Base-by-base conservation (phyloP, 2,888 invertebrate genomes). In the Anoplius nigerrimus region DNA sequence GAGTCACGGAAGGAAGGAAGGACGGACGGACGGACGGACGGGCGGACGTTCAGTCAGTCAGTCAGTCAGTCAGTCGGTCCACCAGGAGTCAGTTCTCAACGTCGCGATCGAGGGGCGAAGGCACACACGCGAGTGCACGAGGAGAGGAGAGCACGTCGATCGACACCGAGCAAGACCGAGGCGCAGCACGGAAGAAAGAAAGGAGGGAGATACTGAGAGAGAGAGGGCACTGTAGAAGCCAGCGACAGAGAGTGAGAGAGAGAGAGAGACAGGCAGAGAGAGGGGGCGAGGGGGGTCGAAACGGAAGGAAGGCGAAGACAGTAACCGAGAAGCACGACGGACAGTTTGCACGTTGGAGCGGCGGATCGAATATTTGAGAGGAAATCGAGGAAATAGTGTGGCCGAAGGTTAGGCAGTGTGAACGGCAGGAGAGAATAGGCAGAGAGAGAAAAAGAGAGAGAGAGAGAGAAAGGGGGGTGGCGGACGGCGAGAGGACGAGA, bases 1-100 rank as follows among this genome's bases (percentile, higher is more conserved):
- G 72, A 74, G 69, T 67, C 76, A 78, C 67, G 66, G 68, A 74
- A 69, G 56, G 72, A 53, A 46, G 42, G 24, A 66, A 48, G 61
- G 61, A 61, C 46, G 60, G 55, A 66, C 72, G 34, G 71, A 58
- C 75, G 60, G 72, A 66, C 72, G 48, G 71, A 76, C 77, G 61
- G 76, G 66, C 74, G 18, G 72, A 70, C 68, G 20, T 54, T 61
- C 63, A 52, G 62, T 56, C 65, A 42, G 60, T 42, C 56, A 5
- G 63, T 43, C 54, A 45, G 69, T 51, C 72, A 53, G 66, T 62
- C 67, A 24, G 61, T 54, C 68, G 73, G 69, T 58, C 62, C 66
- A 66, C 66, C 69, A 62, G 66, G 62, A 68, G 52, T 71, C 69
- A 71, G 34, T 34, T 34, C 34, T 34, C 34, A 34, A 34, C 34